phyloP scores from a whole-genome alignment of 2,113 vertebrate species.

The Sphaerodactylus townsendi region DNA sequence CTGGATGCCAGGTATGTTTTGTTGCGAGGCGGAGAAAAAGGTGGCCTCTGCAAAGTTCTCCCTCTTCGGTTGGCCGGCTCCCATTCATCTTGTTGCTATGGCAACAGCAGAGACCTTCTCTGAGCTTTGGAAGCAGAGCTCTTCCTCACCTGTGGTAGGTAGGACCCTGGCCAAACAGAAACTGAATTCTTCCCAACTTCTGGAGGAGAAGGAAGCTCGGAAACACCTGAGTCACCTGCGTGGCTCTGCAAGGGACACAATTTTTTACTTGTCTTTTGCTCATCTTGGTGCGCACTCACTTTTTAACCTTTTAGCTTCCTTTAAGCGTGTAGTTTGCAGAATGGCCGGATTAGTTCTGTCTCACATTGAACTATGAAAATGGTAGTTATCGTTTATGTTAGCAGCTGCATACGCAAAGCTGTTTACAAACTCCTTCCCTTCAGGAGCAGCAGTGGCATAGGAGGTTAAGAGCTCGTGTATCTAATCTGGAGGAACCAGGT shows the following conservation, averaged over 20 bases:
- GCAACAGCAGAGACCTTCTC: slow-evolving; percentile 63
- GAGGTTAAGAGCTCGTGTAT: too few species aligned
- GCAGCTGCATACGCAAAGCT: too few species aligned
- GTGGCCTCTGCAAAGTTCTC: slow-evolving; percentile 36
- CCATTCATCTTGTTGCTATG: slow-evolving; percentile 71
- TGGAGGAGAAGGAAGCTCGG: not conserved
- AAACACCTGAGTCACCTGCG: too few species aligned
- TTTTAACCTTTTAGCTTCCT: too few species aligned
- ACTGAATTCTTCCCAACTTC: slow-evolving; percentile 38
- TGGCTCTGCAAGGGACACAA: not conserved
- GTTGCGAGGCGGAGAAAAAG: not conserved
- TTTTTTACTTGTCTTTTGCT: not conserved
- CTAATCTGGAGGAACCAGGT: too few species aligned
- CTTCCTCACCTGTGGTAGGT: slow-evolving; percentile 27
- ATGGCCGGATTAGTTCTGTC: too few species aligned
- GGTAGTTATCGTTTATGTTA: too few species aligned
- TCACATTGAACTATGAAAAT: too few species aligned
- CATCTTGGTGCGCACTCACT: not conserved
- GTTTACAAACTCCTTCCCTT: too few species aligned
- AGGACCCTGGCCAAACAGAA: slow-evolving; percentile 19
- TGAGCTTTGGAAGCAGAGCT: slow-evolving; percentile 43
- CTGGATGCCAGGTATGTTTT: slow-evolving; percentile 36
- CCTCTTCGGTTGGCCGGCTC: slow-evolving; percentile 52
- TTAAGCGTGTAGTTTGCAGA: too few species aligned
- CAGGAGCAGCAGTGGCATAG: too few species aligned